Base-by-base conservation (phyloP, 1,140 invertebrate species). In the Halotydeus destructor region DNA sequence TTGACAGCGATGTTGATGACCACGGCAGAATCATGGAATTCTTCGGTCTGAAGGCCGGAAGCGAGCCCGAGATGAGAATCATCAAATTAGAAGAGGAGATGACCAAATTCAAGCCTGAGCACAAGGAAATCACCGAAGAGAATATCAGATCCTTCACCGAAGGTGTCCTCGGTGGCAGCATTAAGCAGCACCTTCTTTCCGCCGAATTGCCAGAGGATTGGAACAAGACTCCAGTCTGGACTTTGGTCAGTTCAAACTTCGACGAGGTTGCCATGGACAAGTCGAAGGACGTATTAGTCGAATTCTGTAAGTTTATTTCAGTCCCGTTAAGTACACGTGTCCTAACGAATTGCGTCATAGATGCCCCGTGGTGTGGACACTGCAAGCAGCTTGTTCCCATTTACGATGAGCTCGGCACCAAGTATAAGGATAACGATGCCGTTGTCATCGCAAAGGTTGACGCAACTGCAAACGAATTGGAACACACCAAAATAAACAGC, bases 381-480 rank as follows among this genome's bases (percentile, higher is more conserved):
- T 97, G 91, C 70, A 93, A 96, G 61, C 80, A 94, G 59, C 66
- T 97, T 50, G 80, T 69, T 48, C 93, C 93, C 22, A 94, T 94
- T 61, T 98, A 88, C 62, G 88, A 97, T 49, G 55, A 80, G 67
- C 66, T 84, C 44, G 78, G 70, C 43, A 78, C 83, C 52, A 81
- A 91, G 61, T 96, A 74, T 62, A 76, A 79, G 57, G 76, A 83
- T 50, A 71, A 73, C 50, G 71, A 76, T 30, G 72, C 75, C 46
- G 68, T 98, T 49, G 69, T 98, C 11, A 81, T 99, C 57, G 89
- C 91, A 49, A 98, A 98, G 66, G 94, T 99, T 71, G 94, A 99
- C 63, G 75, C 91, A 36, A 97, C 91, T 42, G 78, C 74, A 55
- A 99, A 98, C 62, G 93, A 98, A 67, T 61, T 98, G 43, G 85